phyloP scores from a whole-genome alignment of 2,888 invertebrate species.

The Athetis lepigone region DNA sequence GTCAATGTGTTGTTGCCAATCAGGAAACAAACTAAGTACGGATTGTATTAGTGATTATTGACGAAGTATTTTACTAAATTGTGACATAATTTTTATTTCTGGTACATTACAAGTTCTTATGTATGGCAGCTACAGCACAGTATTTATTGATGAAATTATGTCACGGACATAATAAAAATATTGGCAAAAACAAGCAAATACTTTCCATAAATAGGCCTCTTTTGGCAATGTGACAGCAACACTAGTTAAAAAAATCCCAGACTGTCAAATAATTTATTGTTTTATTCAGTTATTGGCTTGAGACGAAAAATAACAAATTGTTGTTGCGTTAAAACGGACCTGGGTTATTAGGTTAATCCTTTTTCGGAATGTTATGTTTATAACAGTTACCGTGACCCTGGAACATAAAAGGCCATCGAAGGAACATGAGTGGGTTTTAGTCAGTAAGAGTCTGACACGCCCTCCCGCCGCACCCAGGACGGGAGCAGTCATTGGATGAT shows the following conservation, averaged over 20 bases:
- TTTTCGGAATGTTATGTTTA: no score
- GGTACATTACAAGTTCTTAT: neutral
- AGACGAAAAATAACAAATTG: no score
- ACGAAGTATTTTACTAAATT: neutral
- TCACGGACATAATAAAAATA: constrained; percentile 12
- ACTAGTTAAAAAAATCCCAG: neutral
- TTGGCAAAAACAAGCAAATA: constrained; percentile 18
- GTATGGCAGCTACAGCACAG: neutral
- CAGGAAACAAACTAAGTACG: constrained; percentile 29
- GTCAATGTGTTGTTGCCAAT: constrained; percentile 39
- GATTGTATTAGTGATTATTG: constrained; percentile 3
- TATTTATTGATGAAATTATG: constrained; percentile 7
- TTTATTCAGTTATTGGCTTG: neutral
- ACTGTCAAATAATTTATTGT: neutral
- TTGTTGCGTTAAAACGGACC: no score
- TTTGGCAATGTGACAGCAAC: constrained; percentile 37
- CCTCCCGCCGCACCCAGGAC: no score
- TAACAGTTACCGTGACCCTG: no score
- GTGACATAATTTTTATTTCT: no score
- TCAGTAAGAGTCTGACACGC: no score
- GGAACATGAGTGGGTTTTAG: no score
- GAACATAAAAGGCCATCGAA: no score
- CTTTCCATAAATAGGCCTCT: neutral
- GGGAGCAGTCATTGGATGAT: no score
- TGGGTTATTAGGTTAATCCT: no score